Base-by-base conservation (phyloP, 2,797 vertebrate genomes). In the Dromococcyx pavoninus region DNA sequence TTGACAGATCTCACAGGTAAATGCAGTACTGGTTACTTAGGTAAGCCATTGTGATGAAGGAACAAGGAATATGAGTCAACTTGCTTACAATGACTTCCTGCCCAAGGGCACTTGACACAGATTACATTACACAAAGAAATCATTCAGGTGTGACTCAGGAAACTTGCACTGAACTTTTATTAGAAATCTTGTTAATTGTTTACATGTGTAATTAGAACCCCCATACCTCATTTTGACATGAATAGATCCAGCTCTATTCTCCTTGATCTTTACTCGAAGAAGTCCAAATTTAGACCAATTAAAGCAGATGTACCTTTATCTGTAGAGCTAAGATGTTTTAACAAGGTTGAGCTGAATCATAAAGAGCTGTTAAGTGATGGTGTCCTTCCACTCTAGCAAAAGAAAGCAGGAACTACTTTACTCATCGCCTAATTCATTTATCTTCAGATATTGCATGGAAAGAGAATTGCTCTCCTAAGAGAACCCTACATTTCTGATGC, bases 121-220 rank as follows among this genome's bases (percentile, higher is more conserved):
- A 97, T 97, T 97, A 87, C n/a, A 3, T 95, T 97, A 88, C 91
- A 97, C 97, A 98, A 98, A 98, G 97, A 88, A 96, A 93, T 88
- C 90, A 97, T 97, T 98, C 97, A 96, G 86, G 94, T 77, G 78
- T 74, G 92, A 89, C 69, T 96, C 74, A 93, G 91, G n/a, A n/a
- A n/a, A 85, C 97, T 96, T 80, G 22, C 77, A 54, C 18, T 54
- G 88, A 94, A 41, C 25, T 74, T 93, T 94, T 94, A 94, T 91
- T 91, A 87, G 66, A 96, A 93, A 92, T 65, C 62, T 86, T 93
- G 77, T 91, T 95, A 96, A 93, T 95, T 95, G 88, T 97, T 97
- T 97, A 95, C 83, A 56, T 48, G 30, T 79, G 85, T 79, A 91
- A 81, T 90, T 95, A 92, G 93, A 95, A 89, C 66, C 17, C 39